Percentiles rank a stretch among this genome's conserved stretches.
phyloP scores from a whole-genome alignment of 1,140 invertebrate species.

The Nylanderia fulva region DNA sequence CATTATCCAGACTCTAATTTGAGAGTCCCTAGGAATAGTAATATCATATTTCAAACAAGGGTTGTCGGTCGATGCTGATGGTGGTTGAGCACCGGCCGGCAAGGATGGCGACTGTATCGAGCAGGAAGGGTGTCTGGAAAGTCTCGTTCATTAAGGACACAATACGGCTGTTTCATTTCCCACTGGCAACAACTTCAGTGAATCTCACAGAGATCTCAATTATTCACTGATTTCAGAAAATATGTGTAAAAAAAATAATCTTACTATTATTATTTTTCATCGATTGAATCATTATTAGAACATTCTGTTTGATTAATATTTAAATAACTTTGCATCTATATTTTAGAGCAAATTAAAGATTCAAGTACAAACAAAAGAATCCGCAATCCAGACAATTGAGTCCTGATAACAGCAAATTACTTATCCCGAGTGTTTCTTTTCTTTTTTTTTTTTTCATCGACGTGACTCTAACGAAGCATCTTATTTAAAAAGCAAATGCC shows the following conservation, averaged over 20 bases:
- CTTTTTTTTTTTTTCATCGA: background rate
- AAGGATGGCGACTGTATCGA: conserved; percentile 14
- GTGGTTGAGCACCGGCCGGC: background rate
- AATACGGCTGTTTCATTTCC: conserved; percentile 13
- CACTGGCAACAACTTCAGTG: background rate
- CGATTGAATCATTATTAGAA: background rate
- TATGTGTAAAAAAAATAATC: background rate
- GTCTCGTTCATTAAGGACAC: conserved; percentile 66
- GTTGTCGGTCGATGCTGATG: background rate
- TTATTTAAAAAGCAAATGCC: conserved; percentile 52
- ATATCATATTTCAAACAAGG: conserved; percentile 70
- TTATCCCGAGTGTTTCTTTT: conserved; percentile 22
- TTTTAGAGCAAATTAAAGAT: background rate
- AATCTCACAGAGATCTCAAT: background rate
- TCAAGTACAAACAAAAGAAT: background rate
- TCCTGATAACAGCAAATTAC: conserved; percentile 25
- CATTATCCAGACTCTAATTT: too few species aligned
- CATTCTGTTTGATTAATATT: background rate
- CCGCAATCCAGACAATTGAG: background rate
- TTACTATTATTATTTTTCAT: background rate
- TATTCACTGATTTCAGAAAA: background rate
- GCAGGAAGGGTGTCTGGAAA: conserved; percentile 43
- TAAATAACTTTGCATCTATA: background rate
- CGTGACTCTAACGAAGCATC: conserved; percentile 18
- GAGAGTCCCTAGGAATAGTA: conserved; percentile 38